Percentiles rank a stretch among this genome's conserved stretches.
These are phyloP conservation scores for Cuniculus paca DNA, from an alignment of 2,797 vertebrate species.

Conservation along the genomic window DNA sequence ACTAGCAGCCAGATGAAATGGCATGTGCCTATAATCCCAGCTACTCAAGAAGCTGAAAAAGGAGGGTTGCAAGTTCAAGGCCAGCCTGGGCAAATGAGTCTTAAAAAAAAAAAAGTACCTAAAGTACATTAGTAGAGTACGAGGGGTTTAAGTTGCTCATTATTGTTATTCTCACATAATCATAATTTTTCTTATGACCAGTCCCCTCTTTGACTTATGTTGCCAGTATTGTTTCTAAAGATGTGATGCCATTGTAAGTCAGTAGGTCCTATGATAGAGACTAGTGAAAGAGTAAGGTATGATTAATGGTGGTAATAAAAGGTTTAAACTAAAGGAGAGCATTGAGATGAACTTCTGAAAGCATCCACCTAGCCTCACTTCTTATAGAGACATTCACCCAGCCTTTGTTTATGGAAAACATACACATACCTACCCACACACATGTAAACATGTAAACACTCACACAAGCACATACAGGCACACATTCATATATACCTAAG, in stretches of 20 bases:
- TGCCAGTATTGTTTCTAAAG: slow-evolving; percentile 36
- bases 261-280: neutral
- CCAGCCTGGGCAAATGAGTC: neutral
- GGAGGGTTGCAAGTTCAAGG: neutral
- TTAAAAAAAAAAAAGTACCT: neutral
- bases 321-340: neutral
- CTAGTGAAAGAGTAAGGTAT: neutral
- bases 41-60: neutral
- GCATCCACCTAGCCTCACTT: neutral
- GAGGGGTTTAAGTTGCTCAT: neutral
- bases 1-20: neutral
- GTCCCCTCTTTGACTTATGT: neutral
- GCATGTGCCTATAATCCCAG: neutral
- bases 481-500: neutral
- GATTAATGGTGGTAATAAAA: neutral
- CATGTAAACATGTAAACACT: neutral
- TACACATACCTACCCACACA: neutral
- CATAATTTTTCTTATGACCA: neutral
- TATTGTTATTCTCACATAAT: neutral
- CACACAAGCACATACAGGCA: neutral
- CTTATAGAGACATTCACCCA: neutral
- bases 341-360: neutral
- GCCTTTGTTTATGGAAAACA: neutral
- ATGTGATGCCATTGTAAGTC: neutral
- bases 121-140: neutral